Base-by-base conservation (phyloP, 37 sponge, comb jelly and placozoan species). In the Halichondria panicea region DNA sequence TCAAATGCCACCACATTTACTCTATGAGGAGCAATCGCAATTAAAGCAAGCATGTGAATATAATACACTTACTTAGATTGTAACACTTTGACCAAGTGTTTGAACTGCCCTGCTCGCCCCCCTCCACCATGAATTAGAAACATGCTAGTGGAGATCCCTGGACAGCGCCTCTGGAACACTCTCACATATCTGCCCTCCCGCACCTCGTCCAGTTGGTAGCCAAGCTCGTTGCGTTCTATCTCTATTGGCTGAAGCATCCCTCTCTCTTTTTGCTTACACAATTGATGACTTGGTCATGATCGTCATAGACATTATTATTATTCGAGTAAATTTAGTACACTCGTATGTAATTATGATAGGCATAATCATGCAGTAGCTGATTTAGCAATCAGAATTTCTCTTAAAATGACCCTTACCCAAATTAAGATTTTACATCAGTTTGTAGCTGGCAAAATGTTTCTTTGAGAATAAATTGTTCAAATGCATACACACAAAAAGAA, bases 51-150 rank as follows among this genome's bases (percentile, higher is more conserved):
- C 11, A 48, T 48, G 52, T n/a, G n/a, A 18, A 48, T 44, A 22
- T n/a, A 25, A 5, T 43, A 2, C 19, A 45, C 85, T 66, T 43
- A 86, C 84, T 71, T 33, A 9, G 50, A 27, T 40, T 78, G 57
- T n/a, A 79, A 45, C 24, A 38, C 60, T 25, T 43, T 53, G 36
- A 83, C 74, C 59, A 65, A 80, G 43, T 89, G 89, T 44, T 83
- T 83, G 56, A 84, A 89, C 70, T 89, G 89, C 22, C 84, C 87
- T 13, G 86, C 89, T 39, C 89, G 33, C 19, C 89, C 89, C 27
- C 89, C 89, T 40, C 80, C 89, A 12, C 89, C 89, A 58, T 89
- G 89, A 1, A 89, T 74, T 13, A 89, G 52, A 67, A 89, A 89
- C 18, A 89, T 45, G 40, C 79, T 78, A 38, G 31, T 48, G 8